These are phyloP conservation scores for Antedon mediterranea DNA, from an alignment of 53 echinoderm and acorn worm genomes.

Conservation along the genomic window DNA sequence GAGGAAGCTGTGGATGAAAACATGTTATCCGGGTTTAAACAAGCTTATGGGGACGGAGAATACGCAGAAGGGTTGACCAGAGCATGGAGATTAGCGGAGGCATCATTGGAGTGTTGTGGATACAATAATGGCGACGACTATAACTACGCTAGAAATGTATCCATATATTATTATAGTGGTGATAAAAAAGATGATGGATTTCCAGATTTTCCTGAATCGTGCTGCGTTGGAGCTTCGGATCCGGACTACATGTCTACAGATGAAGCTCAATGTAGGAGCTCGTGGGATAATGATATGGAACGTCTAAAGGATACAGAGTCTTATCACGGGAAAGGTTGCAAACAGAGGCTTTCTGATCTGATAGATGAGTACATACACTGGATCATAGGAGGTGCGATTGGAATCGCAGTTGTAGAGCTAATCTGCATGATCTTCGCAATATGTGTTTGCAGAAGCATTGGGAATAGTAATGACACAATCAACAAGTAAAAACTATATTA, in stretches of 20 bases:
- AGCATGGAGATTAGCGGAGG: conserved; percentile 17
- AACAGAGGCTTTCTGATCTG: conserved; percentile 11
- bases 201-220: background rate
- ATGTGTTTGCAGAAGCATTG: conserved; percentile 36
- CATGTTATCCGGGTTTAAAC: background rate
- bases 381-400: conserved; percentile 68
- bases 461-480: too few species aligned
- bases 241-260: background rate
- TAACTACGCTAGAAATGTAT: background rate
- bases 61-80: conserved; percentile 2
- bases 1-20: background rate
- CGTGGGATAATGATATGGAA: background rate
- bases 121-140: conserved; percentile 24
- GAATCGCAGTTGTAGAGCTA: conserved; percentile 70
- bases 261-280: background rate
- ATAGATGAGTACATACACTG: conserved; percentile 50
- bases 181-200: background rate
- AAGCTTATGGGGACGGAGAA: conserved; percentile 8
- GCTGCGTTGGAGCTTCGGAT: background rate
- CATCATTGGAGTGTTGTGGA: conserved; percentile 48
- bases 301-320: background rate
- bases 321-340: conserved; percentile 23
- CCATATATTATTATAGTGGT: conserved; percentile 4
- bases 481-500: too few species aligned
- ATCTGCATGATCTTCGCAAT: conserved; percentile 42